A percentile compares a stretch with the other conserved stretches of the same genome.
These are phyloP conservation scores for Siderastrea siderea DNA, from an alignment of 92 coral and sea anemone species.

Conservation along the genomic window DNA sequence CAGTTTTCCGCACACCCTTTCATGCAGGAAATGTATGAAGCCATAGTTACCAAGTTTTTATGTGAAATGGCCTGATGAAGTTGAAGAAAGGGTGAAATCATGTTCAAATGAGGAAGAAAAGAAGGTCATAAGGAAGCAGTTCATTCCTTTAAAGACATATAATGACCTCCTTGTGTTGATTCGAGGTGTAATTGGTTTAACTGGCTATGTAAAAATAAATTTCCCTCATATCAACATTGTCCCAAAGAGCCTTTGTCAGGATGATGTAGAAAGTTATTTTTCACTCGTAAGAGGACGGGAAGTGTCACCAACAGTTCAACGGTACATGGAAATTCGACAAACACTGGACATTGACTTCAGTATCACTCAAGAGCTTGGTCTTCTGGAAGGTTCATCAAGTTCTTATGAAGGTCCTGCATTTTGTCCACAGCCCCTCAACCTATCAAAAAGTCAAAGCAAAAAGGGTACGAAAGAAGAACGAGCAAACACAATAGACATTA, in stretches of 20 bases:
- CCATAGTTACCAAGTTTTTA: no score
- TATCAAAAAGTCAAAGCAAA: neutral
- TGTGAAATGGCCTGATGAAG: no score
- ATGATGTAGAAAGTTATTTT: slow-evolving; percentile 22
- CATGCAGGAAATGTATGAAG: no score
- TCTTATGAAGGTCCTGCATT: slow-evolving; percentile 32
- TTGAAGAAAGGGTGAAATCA: neutral
- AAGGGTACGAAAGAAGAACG: neutral
- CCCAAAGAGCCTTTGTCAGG: slow-evolving; percentile 2
- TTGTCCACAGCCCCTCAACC: slow-evolving; percentile 6
- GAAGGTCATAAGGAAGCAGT: neutral
- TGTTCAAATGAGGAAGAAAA: neutral
- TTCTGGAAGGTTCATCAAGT: slow-evolving; percentile 22
- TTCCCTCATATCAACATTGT: neutral
- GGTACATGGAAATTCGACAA: slow-evolving; percentile 9
- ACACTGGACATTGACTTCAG: slow-evolving; percentile 13
- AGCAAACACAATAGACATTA: neutral
- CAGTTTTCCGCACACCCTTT: no score
- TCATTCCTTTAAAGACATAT: slow-evolving; percentile 18
- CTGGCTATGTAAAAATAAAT: neutral
- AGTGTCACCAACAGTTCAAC: slow-evolving; percentile 2
- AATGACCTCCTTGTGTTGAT: slow-evolving; percentile 8
- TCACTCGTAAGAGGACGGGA: neutral
- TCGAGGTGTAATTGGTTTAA: neutral
- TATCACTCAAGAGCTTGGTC: slow-evolving; percentile 15